Evolutionary conservation across 2,888 invertebrate species (phyloP), one percentile per base, ranked within the genome.

Genomic region (Callyntrura sp.): DNA sequence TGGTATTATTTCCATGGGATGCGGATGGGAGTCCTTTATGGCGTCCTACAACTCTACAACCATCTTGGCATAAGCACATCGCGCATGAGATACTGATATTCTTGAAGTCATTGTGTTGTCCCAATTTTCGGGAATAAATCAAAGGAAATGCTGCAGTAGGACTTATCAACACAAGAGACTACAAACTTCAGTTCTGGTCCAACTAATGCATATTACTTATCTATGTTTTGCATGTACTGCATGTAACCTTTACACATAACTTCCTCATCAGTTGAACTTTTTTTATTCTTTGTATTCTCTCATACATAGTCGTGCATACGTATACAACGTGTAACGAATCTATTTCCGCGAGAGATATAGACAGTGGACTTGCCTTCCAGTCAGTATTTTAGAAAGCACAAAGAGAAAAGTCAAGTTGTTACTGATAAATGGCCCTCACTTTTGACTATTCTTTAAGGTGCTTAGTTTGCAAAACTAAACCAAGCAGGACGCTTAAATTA

Each of bases 71-170:
- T n/a, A n/a, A n/a, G n/a, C n/a, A n/a, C n/a, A n/a, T n/a, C n/a
- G n/a, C n/a, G 45, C 76, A 1, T 2, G 25, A 76, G 43, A 65
- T 65, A 6, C 65, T 28, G 68, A 83, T 83, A 65, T 51, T 28
- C 51, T 65, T 68, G 68, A 68, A 83, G 83, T 25, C 83, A n/a
- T 81, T 6, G 57, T 25, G 23, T 79, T 83, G 68, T 68, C 83
- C 25, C 83, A 51, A 83, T 68, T 68, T 68, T 65, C 9, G 65
- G 60, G 23, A 83, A 83, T 83, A 83, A 83, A 83, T 83, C 83
- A 83, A 83, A 83, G 51, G 17, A 83, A 65, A 83, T 83, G 68
- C 25, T 68, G n/a, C 51, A 28, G 28, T 28, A 51, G 17, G 83
- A 48, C 51, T 83, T 83, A 83, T 83, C 83, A 68, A 12, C 62